phyloP scores from a whole-genome alignment of 2,113 vertebrate genomes.

The Nanorana parkeri region DNA sequence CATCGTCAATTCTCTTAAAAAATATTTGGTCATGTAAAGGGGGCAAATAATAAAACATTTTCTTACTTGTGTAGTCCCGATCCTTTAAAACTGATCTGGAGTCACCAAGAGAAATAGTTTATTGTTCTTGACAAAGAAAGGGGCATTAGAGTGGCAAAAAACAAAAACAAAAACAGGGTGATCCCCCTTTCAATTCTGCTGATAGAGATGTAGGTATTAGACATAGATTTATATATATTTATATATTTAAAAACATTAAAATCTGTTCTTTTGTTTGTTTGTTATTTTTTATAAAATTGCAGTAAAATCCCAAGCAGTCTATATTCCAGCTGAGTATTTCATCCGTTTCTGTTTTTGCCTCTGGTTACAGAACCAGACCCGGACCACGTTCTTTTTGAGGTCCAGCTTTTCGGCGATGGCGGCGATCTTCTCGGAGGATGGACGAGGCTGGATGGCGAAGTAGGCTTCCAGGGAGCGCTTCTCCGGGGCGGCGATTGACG shows the following conservation, averaged over 20 bases:
- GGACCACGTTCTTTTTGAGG: constrained; percentile 98
- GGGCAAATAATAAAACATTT: constrained; percentile 78
- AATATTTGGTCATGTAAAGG: constrained; percentile 70
- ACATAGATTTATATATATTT: constrained; percentile 22
- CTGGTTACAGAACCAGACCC: constrained; percentile 99
- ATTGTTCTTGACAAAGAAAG: constrained; percentile 16
- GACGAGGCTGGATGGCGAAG: constrained; percentile 94
- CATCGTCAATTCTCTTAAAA: constrained; percentile 72
- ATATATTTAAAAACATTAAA: constrained; percentile 55
- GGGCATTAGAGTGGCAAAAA: background rate
- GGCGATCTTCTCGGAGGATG: constrained; percentile 97
- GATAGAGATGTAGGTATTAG: background rate
- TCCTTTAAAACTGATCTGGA: constrained; percentile 71
- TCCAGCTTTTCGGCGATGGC: constrained; percentile 97
- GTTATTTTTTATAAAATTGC: constrained; percentile 26
- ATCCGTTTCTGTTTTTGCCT: constrained; percentile 99
- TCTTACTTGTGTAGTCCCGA: constrained; percentile 89
- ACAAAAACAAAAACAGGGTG: too few relatives aligned
- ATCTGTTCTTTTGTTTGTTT: constrained; percentile 39
- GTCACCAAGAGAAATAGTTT: constrained; percentile 61
- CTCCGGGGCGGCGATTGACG: constrained; percentile 95
- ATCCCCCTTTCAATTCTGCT: background rate
- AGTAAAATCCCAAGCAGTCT: constrained; percentile 58
- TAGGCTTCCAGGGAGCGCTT: constrained; percentile 97
- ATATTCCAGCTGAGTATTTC: constrained; percentile 98